phyloP scores from a whole-genome alignment of 2,888 invertebrate genomes.

The Zygogramma bicolorata region DNA sequence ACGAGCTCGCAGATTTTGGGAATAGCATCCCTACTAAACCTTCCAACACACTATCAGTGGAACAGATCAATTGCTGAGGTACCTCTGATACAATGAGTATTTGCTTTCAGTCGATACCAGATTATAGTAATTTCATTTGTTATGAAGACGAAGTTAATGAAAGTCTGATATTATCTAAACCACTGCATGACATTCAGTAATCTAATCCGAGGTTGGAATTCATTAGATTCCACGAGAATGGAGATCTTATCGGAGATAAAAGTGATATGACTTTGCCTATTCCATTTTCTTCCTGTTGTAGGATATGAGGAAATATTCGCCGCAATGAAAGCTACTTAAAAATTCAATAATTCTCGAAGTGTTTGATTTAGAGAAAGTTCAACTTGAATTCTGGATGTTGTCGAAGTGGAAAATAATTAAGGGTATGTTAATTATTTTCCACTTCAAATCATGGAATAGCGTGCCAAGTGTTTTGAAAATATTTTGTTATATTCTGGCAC shows the following conservation, averaged over 20 bases:
- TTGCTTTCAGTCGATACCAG: neutral
- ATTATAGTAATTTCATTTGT: slow-evolving; percentile 1
- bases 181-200: neutral
- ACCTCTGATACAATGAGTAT: neutral
- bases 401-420: no score
- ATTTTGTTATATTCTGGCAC: no score
- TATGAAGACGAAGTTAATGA: slow-evolving; percentile 7
- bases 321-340: no score
- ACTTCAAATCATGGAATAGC: no score
- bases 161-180: neutral
- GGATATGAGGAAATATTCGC: no score
- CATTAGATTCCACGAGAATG: neutral
- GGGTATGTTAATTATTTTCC: no score
- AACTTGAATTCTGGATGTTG: no score
- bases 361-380: no score
- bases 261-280: neutral
- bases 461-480: no score
- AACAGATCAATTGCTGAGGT: neutral
- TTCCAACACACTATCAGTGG: neutral
- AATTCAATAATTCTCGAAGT: no score
- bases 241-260: neutral
- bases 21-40: neutral
- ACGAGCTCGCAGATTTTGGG: neutral
- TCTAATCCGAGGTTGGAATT: neutral
- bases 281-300: neutral